phyloP scores from a whole-genome alignment of 2,113 vertebrate species.

The Gnathonemus echidnorhynchus region DNA sequence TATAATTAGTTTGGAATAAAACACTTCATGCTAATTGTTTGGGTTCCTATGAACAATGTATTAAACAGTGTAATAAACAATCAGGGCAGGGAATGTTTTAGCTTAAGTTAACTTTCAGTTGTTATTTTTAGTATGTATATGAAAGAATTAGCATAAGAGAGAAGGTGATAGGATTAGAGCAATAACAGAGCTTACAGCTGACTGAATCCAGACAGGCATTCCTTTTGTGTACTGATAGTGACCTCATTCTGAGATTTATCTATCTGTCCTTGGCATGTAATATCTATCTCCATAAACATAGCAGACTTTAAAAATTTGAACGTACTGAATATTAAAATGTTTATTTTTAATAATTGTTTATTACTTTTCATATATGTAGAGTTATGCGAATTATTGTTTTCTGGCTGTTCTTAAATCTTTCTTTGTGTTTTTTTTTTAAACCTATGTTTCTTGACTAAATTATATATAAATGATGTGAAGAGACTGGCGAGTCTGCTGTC shows the following conservation, averaged over 20 bases:
- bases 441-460: background rate
- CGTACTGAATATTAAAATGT: background rate
- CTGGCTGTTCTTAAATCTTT: background rate
- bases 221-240: background rate
- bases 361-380: background rate
- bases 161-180: background rate
- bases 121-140: background rate
- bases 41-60: background rate
- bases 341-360: background rate
- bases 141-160: background rate
- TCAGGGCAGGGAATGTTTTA: background rate
- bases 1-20: background rate
- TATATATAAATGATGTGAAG: background rate
- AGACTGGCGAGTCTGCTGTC: background rate
- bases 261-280: background rate
- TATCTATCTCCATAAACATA: background rate
- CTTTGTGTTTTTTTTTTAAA: background rate
- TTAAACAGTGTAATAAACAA: background rate
- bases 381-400: background rate
- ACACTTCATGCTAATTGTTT: background rate
- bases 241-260: background rate
- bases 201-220: background rate
- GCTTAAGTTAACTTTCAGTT: background rate
- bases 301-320: background rate
- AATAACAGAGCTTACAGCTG: background rate